Percentiles rank a stretch among this genome's conserved stretches.
These are phyloP conservation scores for Mesembrinibis cayennensis DNA, from an alignment of 2,113 vertebrate genomes.

Conservation along the genomic window DNA sequence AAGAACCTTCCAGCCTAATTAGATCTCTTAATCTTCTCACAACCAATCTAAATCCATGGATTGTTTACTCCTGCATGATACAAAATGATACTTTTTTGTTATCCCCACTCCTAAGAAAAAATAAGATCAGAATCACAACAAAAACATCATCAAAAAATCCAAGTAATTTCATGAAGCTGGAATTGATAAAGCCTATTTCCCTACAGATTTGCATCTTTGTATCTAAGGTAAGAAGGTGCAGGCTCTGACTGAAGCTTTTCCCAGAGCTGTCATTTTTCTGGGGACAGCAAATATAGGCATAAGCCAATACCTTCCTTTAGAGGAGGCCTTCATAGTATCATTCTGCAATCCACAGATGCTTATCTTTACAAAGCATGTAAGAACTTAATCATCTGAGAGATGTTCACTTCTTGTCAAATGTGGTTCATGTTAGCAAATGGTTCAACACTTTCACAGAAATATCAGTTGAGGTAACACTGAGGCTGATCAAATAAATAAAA, in stretches of 20 bases:
- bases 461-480: background rate
- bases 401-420: background rate
- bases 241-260: background rate
- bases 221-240: background rate
- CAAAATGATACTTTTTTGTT: background rate
- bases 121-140: accelerated
- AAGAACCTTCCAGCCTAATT: background rate
- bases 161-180: background rate
- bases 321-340: background rate
- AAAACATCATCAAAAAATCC: background rate
- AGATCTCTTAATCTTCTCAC: background rate
- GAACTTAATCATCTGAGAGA: background rate
- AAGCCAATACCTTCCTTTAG: background rate
- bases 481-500: background rate
- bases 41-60: background rate
- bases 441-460: background rate
- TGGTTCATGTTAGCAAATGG: background rate
- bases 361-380: background rate
- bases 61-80: background rate
- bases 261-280: background rate
- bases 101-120: background rate
- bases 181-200: background rate
- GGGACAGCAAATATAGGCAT: background rate
- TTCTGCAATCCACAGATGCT: background rate
- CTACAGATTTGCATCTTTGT: background rate